Conservation (phyloP, 2,888 invertebrate species). For the Electrophaes corylata region DNA sequence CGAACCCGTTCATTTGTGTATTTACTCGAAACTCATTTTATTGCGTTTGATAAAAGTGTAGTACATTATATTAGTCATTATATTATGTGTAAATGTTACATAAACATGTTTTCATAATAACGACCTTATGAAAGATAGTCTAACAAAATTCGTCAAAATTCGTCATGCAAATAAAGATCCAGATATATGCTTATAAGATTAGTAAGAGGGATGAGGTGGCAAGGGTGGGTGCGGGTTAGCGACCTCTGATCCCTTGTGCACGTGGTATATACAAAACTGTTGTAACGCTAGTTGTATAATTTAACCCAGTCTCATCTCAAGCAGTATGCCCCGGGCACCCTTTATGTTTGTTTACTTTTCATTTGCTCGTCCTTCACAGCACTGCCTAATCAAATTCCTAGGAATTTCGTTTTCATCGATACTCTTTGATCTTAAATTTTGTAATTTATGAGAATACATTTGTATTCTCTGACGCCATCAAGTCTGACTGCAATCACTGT, state of each 20-base stretch:
- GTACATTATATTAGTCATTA: too few relatives aligned
- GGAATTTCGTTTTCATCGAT: conserved; percentile 30
- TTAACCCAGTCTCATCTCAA: conserved; percentile 38
- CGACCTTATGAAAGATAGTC: neutral
- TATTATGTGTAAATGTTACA: neutral
- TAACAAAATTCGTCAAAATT: neutral
- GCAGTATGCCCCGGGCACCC: conserved; percentile 39
- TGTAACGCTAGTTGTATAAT: conserved; percentile 38
- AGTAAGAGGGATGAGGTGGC: conserved; percentile 45
- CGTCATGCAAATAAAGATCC: conserved; percentile 34
- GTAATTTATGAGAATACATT: neutral
- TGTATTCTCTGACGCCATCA: neutral
- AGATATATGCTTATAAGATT: conserved; percentile 43
- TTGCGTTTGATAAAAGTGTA: too few relatives aligned
- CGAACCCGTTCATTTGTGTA: too few relatives aligned
- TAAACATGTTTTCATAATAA: neutral
- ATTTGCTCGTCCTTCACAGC: conserved; percentile 49
- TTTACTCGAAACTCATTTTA: too few relatives aligned
- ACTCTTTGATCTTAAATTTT: conserved; percentile 24
- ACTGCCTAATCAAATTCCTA: conserved; percentile 40
- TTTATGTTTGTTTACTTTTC: conserved; percentile 60
- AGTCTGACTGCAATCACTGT: neutral
- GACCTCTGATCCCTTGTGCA: conserved; percentile 54
- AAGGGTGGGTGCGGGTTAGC: conserved; percentile 49
- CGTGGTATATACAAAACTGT: conserved; percentile 49